These are phyloP conservation scores for Caranx melampygus DNA, from an alignment of 2,113 vertebrate genomes.

Conservation along the genomic window DNA sequence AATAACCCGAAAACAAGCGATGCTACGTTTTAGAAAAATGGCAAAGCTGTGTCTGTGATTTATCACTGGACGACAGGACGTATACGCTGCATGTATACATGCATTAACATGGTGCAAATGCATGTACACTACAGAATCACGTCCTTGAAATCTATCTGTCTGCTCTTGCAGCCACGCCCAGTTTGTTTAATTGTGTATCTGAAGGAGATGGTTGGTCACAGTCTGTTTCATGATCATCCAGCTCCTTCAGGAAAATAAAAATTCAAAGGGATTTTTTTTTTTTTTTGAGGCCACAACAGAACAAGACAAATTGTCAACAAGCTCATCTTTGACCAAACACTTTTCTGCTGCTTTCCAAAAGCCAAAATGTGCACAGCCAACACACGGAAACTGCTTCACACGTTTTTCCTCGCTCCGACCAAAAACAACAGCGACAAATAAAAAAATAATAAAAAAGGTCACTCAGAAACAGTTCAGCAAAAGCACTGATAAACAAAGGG, in stretches of 20 bases:
- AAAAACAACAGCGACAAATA: neutral
- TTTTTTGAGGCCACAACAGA: conserved; percentile 11
- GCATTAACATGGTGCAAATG: neutral
- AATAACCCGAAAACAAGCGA: neutral
- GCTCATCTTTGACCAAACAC: neutral
- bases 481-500: conserved; percentile 51
- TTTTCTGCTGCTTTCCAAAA: neutral
- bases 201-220: conserved; percentile 15
- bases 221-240: conserved; percentile 22
- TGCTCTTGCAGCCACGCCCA: conserved; percentile 17
- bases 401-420: neutral
- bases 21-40: neutral
- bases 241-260: conserved; percentile 9
- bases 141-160: conserved; percentile 31
- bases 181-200: neutral
- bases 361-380: neutral
- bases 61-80: neutral
- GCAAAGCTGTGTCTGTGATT: neutral
- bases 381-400: neutral
- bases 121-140: neutral
- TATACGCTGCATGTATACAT: neutral
- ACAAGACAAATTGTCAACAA: conserved; percentile 3
- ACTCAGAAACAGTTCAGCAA: conserved; percentile 25
- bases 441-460: conserved; percentile 31
- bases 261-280: conserved; percentile 13